Evolutionary conservation across 2,797 vertebrate genomes (phyloP).

Genomic region (Aplochiton taeniatus): DNA sequence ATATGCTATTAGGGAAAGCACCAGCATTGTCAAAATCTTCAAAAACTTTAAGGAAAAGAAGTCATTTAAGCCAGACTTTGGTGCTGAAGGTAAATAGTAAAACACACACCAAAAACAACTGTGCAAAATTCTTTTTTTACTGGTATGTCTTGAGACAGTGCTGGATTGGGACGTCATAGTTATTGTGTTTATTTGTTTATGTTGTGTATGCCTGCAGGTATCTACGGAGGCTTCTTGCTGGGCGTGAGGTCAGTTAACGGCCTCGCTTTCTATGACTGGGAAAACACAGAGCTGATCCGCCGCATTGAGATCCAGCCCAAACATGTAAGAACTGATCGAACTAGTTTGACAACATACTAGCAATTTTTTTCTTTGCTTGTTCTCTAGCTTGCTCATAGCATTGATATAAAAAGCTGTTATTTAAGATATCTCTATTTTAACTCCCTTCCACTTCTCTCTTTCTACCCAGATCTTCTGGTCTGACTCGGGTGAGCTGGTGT

Average conservation of each 20-base stretch:
- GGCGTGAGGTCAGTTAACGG: conserved; percentile 95
- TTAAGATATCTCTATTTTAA: too few species aligned
- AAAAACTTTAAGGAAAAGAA: conserved; percentile 99
- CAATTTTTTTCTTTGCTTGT: too few species aligned
- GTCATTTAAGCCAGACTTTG: conserved; percentile 98
- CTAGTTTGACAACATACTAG: too few species aligned
- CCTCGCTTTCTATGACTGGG: conserved; percentile 97
- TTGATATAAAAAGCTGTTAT: too few species aligned
- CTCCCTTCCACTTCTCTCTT: too few species aligned
- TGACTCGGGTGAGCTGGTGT: conserved; percentile 96
- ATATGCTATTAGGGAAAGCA: conserved; percentile 95
- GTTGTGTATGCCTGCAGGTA: conserved; percentile 71
- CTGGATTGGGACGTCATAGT: background rate
- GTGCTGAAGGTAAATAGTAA: conserved; percentile 86
- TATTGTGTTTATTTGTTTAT: background rate
- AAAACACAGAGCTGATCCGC: conserved; percentile 94
- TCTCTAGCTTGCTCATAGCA: too few species aligned
- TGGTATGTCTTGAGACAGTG: background rate
- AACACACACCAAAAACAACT: background rate
- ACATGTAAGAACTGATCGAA: conserved; percentile 76
- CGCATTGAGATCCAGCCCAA: conserved; percentile 99
- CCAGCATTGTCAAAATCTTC: conserved; percentile 95
- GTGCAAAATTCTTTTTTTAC: background rate
- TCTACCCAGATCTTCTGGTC: conserved; percentile 95
- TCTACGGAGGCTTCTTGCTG: conserved; percentile 93